Evolutionary conservation across 2,888 invertebrate genomes (phyloP).

Genomic region (Pyrocoelia pectoralis): DNA sequence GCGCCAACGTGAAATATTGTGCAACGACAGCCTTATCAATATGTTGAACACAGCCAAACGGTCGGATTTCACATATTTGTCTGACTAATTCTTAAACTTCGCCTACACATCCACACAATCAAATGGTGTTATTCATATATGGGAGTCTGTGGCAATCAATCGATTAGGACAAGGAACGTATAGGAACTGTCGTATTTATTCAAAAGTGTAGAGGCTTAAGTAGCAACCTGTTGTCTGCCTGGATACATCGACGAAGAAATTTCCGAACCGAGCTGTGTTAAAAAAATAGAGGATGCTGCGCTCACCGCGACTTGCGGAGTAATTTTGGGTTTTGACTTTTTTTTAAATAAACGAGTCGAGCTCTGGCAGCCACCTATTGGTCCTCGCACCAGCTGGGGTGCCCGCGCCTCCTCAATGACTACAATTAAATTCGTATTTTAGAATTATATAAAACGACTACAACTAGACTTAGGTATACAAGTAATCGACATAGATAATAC

Average conservation of each 20-base stretch:
- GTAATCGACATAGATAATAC: slow-evolving; percentile 55
- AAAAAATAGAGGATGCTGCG: slow-evolving; percentile 34
- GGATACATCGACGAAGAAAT: neutral
- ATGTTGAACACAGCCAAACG: slow-evolving; percentile 23
- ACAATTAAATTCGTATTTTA: slow-evolving; percentile 53
- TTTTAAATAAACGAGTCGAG: slow-evolving; percentile 42
- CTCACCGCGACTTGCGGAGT: slow-evolving; percentile 36
- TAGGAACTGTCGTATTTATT: slow-evolving; percentile 8
- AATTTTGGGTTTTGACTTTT: slow-evolving; percentile 16
- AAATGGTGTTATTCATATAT: neutral
- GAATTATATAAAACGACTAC: slow-evolving; percentile 56
- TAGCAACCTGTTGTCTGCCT: neutral
- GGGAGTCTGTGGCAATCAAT: neutral
- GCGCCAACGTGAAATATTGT: slow-evolving; percentile 57
- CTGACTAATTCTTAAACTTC: no score
- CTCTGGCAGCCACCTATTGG: slow-evolving; percentile 52
- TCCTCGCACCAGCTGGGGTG: slow-evolving; percentile 60
- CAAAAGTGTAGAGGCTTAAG: neutral
- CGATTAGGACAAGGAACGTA: slow-evolving; percentile 8
- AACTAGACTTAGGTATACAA: slow-evolving; percentile 52
- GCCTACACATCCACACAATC: neutral
- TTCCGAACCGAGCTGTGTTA: slow-evolving; percentile 27
- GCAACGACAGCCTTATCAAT: slow-evolving; percentile 57
- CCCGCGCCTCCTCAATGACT: slow-evolving; percentile 53
- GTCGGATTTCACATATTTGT: slow-evolving; percentile 11